These are phyloP conservation scores for Micropoecilia bifurca DNA, from an alignment of 2,797 vertebrate genomes.

Conservation along the genomic window DNA sequence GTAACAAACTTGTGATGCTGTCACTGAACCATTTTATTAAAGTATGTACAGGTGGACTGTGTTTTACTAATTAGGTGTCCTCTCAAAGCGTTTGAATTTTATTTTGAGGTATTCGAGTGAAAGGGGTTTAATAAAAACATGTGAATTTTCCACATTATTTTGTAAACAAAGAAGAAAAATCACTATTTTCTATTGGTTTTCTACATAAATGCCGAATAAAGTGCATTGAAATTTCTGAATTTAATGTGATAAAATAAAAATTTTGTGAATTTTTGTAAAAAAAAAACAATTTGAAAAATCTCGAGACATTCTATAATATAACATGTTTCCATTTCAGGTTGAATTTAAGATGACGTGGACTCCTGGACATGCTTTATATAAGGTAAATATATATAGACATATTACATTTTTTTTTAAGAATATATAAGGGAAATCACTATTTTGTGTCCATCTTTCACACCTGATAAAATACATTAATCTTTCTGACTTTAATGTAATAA, in stretches of 20 bases:
- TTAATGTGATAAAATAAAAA: no score
- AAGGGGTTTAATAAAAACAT: background rate
- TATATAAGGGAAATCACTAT: background rate
- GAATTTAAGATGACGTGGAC: slow-evolving; percentile 11
- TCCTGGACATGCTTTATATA: slow-evolving; percentile 25
- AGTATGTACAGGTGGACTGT: background rate
- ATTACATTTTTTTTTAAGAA: background rate
- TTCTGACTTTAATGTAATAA: background rate
- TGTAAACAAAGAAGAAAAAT: background rate
- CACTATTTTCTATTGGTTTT: background rate
- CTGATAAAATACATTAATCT: background rate
- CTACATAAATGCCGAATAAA: no score
- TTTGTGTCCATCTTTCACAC: background rate
- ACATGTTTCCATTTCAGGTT: slow-evolving; percentile 60
- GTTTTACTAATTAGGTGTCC: background rate
- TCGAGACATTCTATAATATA: slow-evolving; percentile 8
- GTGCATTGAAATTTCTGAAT: no score
- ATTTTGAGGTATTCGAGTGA: background rate
- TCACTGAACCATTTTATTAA: background rate
- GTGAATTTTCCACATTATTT: background rate
- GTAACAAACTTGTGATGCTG: background rate
- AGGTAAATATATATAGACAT: slow-evolving; percentile 58
- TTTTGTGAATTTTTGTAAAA: no score
- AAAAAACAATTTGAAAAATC: background rate
- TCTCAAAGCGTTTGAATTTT: background rate